Evolutionary conservation across 2,113 vertebrate genomes (phyloP).

Genomic region (Apodemus speciosus): DNA sequence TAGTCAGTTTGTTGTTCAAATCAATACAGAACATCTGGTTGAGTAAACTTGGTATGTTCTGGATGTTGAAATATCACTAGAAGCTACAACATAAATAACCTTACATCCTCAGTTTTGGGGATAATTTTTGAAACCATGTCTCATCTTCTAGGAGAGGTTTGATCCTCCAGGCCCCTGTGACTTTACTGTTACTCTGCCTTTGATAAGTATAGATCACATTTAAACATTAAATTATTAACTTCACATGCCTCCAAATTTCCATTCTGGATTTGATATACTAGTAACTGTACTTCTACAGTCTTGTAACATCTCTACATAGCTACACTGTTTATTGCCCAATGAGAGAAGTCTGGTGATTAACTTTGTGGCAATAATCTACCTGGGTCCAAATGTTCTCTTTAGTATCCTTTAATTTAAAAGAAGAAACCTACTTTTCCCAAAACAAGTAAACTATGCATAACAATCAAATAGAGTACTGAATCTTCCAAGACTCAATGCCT

Average conservation of each 20-base stretch:
- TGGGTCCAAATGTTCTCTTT: neutral
- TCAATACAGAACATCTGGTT: too few species aligned
- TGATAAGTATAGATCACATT: neutral
- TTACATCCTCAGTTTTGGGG: neutral
- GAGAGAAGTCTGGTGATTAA: neutral
- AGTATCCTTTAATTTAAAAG: neutral
- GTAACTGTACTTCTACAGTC: neutral
- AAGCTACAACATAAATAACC: too few species aligned
- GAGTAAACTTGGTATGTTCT: too few species aligned
- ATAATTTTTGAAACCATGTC: neutral
- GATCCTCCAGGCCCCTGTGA: neutral
- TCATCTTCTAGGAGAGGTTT: neutral
- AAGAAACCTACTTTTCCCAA: neutral
- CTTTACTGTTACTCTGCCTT: neutral
- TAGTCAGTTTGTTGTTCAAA: too few species aligned
- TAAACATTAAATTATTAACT: neutral
- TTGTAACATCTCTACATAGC: neutral
- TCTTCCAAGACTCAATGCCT: neutral
- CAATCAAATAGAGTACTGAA: too few species aligned
- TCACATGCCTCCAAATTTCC: neutral
- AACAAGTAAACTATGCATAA: fast-evolving
- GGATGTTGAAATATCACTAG: too few species aligned
- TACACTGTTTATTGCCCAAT: too few species aligned
- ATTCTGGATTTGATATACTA: neutral
- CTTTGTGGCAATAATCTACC: neutral